phyloP scores from a whole-genome alignment of 2,113 vertebrate species.

The Caranx melampygus region DNA sequence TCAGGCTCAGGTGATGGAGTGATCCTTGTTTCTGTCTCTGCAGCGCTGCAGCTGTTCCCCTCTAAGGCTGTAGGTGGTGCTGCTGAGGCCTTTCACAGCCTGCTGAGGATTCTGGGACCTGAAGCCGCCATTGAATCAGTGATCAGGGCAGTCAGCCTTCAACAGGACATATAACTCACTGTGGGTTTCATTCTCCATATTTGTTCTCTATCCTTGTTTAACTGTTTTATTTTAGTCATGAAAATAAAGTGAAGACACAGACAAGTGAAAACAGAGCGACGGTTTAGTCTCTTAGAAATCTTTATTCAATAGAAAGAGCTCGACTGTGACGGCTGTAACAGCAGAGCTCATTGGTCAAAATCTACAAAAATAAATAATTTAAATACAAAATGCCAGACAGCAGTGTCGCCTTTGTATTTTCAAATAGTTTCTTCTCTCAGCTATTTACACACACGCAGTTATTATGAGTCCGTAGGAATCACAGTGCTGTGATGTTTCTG shows the following conservation, averaged over 20 bases:
- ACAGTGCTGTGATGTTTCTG: constrained; percentile 60
- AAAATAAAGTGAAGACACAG: not conserved
- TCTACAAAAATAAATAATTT: constrained; percentile 95
- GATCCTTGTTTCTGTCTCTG: not conserved
- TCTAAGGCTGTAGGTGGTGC: constrained; percentile 51
- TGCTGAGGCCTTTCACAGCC: constrained; percentile 80
- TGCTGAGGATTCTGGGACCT: constrained; percentile 84
- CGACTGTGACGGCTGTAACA: constrained; percentile 53
- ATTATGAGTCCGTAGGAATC: constrained; percentile 58
- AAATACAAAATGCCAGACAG: constrained; percentile 90
- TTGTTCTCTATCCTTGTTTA: not conserved
- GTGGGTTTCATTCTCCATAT: too few relatives aligned
- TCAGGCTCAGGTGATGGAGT: not conserved
- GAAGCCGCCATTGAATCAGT: constrained; percentile 87
- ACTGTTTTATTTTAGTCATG: not conserved
- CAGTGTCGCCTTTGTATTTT: constrained; percentile 75
- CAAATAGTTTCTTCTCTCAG: constrained; percentile 61
- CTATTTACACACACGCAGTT: constrained; percentile 59
- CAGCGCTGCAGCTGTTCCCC: constrained; percentile 82
- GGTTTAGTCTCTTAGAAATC: constrained; percentile 73
- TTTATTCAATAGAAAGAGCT: constrained; percentile 90
- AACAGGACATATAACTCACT: constrained; percentile 10
- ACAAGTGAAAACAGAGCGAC: not conserved
- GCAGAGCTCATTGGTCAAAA: constrained; percentile 79
- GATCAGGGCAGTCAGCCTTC: constrained; percentile 71